These are phyloP conservation scores for Stichopus chloronotus DNA, from an alignment of 35 echinoderm and acorn worm genomes.

Conservation along the genomic window DNA sequence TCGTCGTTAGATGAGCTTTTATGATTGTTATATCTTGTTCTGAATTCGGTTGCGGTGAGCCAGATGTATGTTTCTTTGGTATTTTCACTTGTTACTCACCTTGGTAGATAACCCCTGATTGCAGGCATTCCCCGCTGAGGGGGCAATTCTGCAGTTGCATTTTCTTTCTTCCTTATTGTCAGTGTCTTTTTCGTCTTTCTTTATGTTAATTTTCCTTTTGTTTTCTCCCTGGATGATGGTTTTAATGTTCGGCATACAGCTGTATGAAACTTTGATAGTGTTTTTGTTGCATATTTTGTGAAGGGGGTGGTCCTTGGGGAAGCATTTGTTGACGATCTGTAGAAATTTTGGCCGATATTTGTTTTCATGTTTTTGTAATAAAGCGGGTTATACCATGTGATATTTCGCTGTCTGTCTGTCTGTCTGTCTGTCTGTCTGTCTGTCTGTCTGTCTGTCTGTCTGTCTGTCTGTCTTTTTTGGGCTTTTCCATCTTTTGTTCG, in stretches of 20 bases:
- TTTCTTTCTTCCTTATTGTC: slow-evolving; percentile 14
- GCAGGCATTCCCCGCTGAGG: slow-evolving; percentile 3
- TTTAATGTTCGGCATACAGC: slow-evolving; percentile 56
- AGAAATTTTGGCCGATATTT: slow-evolving; percentile 42
- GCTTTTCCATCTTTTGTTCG: no score
- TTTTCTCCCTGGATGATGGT: slow-evolving; percentile 59
- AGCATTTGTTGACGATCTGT: slow-evolving; percentile 48
- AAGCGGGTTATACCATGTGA: slow-evolving; percentile 37
- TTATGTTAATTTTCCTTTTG: slow-evolving; percentile 23
- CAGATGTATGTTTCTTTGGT: background rate
- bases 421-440: background rate
- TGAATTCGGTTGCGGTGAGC: background rate
- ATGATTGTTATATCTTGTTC: background rate
- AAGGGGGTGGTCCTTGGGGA: slow-evolving; percentile 49
- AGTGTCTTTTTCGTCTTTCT: background rate
- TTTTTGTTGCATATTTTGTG: slow-evolving; percentile 66
- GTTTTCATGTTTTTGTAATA: slow-evolving; percentile 62
- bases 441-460: background rate
- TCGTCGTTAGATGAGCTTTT: background rate
- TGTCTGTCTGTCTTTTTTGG: no score
- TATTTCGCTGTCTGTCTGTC: slow-evolving; percentile 21
- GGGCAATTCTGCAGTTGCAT: slow-evolving; percentile 23
- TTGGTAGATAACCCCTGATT: slow-evolving; percentile 32
- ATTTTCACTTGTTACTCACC: slow-evolving; percentile 11
- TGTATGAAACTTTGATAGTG: slow-evolving; percentile 59